Conservation (phyloP, 2,888 invertebrate species). For the Spilarctia lutea region DNA sequence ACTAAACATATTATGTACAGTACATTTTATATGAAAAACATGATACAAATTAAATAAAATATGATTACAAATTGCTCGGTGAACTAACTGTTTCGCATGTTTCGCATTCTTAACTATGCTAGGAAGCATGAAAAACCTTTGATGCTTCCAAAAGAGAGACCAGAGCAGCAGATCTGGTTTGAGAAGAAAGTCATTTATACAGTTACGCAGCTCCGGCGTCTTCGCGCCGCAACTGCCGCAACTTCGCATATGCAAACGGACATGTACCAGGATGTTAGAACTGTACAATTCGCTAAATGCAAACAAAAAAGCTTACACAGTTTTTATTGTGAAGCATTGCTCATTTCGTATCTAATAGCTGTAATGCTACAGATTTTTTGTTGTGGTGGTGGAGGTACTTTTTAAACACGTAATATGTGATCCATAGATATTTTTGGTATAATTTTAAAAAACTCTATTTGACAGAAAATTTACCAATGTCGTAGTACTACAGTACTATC, state of each 20-base stretch:
- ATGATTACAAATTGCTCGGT: neutral
- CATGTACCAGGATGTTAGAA: conserved; percentile 5
- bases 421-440: neutral
- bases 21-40: neutral
- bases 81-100: too few species aligned
- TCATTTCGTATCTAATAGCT: conserved; percentile 5
- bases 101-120: too few species aligned
- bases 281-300: neutral
- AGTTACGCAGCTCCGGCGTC: neutral
- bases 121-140: too few species aligned
- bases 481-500: neutral
- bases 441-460: neutral
- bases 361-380: neutral
- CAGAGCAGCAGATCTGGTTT: neutral
- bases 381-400: neutral
- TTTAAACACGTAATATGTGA: neutral
- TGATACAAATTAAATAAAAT: too few species aligned
- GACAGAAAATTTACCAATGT: neutral
- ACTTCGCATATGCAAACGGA: neutral
- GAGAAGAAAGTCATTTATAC: neutral
- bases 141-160: too few species aligned
- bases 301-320: conserved; percentile 6
- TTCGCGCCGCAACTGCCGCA: neutral
- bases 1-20: too few species aligned
- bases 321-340: conserved; percentile 3